Evolutionary conservation across 2,113 vertebrate species (phyloP).

Genomic region (Scomber scombrus): DNA sequence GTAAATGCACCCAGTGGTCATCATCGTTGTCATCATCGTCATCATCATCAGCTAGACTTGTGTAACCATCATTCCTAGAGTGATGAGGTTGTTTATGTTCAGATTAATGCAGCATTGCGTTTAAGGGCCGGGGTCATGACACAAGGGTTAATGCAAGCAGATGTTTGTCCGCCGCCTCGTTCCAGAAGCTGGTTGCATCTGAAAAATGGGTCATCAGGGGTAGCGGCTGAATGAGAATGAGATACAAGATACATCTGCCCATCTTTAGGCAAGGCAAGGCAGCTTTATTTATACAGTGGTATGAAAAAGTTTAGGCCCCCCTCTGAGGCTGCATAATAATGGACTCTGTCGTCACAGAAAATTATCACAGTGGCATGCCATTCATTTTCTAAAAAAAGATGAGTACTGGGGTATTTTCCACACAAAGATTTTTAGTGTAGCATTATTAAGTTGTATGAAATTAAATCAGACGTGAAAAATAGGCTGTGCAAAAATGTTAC

Average conservation of each 20-base stretch:
- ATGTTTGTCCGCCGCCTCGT: constrained; percentile 32
- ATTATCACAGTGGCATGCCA: too few species aligned
- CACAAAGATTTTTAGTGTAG: too few species aligned
- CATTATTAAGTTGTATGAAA: too few species aligned
- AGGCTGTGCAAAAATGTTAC: too few species aligned
- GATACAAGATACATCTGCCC: not conserved
- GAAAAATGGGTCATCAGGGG: not conserved
- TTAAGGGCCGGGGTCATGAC: constrained; percentile 10
- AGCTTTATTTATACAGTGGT: too few species aligned
- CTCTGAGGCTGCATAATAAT: too few species aligned
- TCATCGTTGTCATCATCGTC: constrained; percentile 1
- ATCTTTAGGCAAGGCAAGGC: too few species aligned
- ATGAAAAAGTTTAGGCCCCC: too few species aligned
- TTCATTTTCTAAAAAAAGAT: too few species aligned
- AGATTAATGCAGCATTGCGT: constrained; percentile 24
- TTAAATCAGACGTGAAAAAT: too few species aligned
- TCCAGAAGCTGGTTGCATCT: constrained; percentile 1
- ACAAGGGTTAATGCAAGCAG: constrained; percentile 42
- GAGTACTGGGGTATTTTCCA: too few species aligned
- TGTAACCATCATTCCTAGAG: constrained; percentile 7
- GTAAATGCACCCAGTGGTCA: not conserved
- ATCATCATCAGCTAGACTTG: constrained; percentile 13
- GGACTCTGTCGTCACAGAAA: too few species aligned
- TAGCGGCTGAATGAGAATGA: not conserved
- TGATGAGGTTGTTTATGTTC: constrained; percentile 8